These are phyloP conservation scores for Stegophylla sp. DNA, from an alignment of 2,888 invertebrate genomes.

Conservation along the genomic window DNA sequence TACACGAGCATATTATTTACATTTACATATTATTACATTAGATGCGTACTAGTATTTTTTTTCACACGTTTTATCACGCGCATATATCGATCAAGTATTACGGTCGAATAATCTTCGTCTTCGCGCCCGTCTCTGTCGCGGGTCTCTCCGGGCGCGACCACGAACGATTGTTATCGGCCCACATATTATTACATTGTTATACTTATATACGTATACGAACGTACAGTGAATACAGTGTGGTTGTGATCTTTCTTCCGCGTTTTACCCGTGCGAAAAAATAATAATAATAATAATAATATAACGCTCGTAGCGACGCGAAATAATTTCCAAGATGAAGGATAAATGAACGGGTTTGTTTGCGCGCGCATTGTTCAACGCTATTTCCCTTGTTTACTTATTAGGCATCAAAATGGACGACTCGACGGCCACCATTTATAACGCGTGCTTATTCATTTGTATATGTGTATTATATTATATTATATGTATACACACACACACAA, in stretches of 20 bases:
- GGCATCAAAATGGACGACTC: slow-evolving; percentile 39
- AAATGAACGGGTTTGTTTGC: slow-evolving; percentile 43
- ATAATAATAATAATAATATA: background rate
- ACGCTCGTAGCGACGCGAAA: background rate
- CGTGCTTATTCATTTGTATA: background rate
- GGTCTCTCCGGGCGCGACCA: too few relatives aligned
- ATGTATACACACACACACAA: background rate
- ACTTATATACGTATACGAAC: background rate
- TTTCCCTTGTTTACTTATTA: slow-evolving; percentile 50
- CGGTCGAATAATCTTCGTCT: background rate
- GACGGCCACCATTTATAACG: slow-evolving; percentile 4
- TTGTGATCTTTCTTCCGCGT: too few relatives aligned
- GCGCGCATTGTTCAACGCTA: slow-evolving; percentile 38
- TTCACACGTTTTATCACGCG: slow-evolving; percentile 11
- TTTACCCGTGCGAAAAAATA: too few relatives aligned
- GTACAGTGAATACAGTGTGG: too few relatives aligned
- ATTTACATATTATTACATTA: too few relatives aligned
- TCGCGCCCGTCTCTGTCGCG: background rate
- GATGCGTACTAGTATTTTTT: too few relatives aligned
- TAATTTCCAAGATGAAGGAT: slow-evolving; percentile 39
- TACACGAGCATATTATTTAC: too few relatives aligned
- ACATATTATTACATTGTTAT: background rate
- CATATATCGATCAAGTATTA: slow-evolving; percentile 9
- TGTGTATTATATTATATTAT: too few relatives aligned
- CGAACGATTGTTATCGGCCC: too few relatives aligned